Conservation (phyloP, 1,140 invertebrate genomes). For the Bombus confusus region DNA sequence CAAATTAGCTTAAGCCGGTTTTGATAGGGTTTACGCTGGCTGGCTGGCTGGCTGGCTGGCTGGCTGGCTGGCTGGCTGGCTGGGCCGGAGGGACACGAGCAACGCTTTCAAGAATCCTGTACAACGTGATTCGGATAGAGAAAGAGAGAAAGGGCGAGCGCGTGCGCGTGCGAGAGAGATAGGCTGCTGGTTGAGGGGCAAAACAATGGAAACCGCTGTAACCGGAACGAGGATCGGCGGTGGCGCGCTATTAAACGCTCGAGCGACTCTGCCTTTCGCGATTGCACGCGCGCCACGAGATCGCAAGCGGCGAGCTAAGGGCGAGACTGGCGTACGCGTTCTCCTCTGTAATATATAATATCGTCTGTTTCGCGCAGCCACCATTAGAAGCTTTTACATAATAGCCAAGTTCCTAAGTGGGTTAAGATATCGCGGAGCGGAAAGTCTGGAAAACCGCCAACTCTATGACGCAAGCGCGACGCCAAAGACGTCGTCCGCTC, state of each 20-base stretch:
- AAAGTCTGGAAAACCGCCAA: no score
- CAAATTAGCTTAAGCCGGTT: slow-evolving; percentile 68
- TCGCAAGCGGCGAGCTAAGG: not conserved
- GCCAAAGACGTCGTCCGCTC: no score
- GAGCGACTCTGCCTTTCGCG: slow-evolving; percentile 40
- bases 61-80: not conserved
- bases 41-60: not conserved
- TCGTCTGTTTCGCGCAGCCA: no score
- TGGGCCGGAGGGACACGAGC: not conserved
- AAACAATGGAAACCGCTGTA: slow-evolving; percentile 66
- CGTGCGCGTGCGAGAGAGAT: not conserved
- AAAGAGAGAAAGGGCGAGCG: not conserved
- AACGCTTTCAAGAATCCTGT: slow-evolving; percentile 26
- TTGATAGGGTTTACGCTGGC: slow-evolving; percentile 56
- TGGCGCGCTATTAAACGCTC: slow-evolving; percentile 63
- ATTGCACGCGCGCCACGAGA: not conserved
- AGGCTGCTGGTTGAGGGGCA: slow-evolving; percentile 5
- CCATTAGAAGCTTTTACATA: no score
- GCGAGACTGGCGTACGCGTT: no score
- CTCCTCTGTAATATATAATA: no score
- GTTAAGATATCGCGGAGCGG: no score
- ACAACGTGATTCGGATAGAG: not conserved
- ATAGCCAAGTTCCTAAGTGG: no score
- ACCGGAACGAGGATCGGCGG: slow-evolving; percentile 55
- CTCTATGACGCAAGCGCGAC: no score